These are phyloP conservation scores for Caenorhabditis sp. DNA, from an alignment of 2,888 invertebrate species.

Conservation along the genomic window DNA sequence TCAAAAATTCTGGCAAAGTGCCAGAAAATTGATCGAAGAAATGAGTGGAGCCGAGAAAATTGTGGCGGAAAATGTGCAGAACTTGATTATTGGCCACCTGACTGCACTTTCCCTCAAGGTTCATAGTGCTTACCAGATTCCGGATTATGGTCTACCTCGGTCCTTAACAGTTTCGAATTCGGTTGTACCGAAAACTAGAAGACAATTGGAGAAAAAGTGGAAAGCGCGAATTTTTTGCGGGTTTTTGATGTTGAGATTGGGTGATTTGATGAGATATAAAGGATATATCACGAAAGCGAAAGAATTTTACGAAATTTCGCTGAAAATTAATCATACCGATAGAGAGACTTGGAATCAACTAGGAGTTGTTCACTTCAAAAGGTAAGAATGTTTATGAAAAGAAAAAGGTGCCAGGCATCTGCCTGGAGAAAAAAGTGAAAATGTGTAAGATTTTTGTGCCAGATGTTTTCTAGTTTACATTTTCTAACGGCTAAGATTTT, in stretches of 20 bases:
- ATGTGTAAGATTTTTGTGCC: too few species aligned
- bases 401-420: too few species aligned
- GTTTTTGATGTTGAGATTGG: slow-evolving; percentile 45
- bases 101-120: slow-evolving; percentile 22
- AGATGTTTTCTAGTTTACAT: too few species aligned
- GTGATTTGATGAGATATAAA: slow-evolving; percentile 56
- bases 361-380: slow-evolving; percentile 15
- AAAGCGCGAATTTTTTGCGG: slow-evolving; percentile 19
- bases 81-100: slow-evolving; percentile 21
- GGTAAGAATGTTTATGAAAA: too few species aligned
- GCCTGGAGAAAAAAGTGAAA: too few species aligned
- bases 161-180: slow-evolving; percentile 4
- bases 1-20: slow-evolving; percentile 27
- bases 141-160: slow-evolving; percentile 10
- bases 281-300: slow-evolving; percentile 15
- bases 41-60: slow-evolving; percentile 24
- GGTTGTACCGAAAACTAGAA: background rate
- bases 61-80: slow-evolving; percentile 19
- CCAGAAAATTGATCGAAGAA: slow-evolving; percentile 31
- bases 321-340: slow-evolving; percentile 29
- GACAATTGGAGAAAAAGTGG: slow-evolving; percentile 7
- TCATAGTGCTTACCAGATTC: slow-evolving; percentile 18
- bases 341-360: slow-evolving; percentile 53
- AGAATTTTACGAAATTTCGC: slow-evolving; percentile 35
- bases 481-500: too few species aligned